A percentile compares a stretch with the other conserved stretches of the same genome.
Evolutionary conservation across 2,797 vertebrate species (phyloP).

Genomic region (Scyliorhinus canicula): DNA sequence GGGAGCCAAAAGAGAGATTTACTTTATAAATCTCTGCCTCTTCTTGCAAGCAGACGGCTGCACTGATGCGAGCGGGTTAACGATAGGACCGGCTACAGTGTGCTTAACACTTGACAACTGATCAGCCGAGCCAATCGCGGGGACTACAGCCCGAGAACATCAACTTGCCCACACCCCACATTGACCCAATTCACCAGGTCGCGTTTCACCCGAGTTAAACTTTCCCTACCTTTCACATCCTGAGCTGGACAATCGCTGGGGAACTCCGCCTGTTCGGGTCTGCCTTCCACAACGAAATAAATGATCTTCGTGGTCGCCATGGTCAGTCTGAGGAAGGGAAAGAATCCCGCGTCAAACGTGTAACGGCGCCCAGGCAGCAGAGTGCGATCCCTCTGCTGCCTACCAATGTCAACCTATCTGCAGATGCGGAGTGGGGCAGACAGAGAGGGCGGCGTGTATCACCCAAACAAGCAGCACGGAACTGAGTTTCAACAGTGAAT

Average conservation of each 20-base stretch:
- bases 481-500: background rate
- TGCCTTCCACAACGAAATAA: constrained; percentile 64
- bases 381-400: background rate
- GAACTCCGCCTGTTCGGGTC: constrained; percentile 65
- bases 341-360: background rate
- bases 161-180: background rate
- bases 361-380: background rate
- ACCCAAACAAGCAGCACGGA: background rate
- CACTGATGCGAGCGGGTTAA: background rate
- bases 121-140: background rate
- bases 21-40: background rate
- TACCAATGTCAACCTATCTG: background rate
- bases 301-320: constrained; percentile 62
- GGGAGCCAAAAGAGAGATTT: background rate
- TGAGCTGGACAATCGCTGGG: constrained; percentile 57
- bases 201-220: background rate
- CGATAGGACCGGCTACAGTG: background rate
- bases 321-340: constrained; percentile 20
- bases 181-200: background rate
- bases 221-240: constrained; percentile 63
- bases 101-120: background rate
- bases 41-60: background rate
- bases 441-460: background rate
- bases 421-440: background rate
- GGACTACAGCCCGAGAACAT: background rate